Conservation (phyloP, 2,797 vertebrate species). For the Enteromius fasciolatus region DNA sequence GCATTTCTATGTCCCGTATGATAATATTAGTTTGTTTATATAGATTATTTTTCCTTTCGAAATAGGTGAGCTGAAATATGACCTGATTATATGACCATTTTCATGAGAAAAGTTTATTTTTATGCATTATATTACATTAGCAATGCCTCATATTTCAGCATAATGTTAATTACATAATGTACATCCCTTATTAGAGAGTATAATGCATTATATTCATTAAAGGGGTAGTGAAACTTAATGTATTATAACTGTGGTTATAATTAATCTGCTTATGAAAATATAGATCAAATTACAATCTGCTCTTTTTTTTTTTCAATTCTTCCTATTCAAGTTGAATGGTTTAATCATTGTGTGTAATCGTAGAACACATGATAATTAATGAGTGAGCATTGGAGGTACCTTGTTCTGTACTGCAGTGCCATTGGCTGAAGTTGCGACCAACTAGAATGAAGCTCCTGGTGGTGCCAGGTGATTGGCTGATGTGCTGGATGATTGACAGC, state of each 20-base stretch:
- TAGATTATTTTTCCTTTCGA: not conserved
- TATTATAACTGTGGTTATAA: constrained; percentile 1
- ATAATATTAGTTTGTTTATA: not conserved
- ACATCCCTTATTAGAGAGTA: not conserved
- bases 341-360: not conserved
- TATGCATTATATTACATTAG: not conserved
- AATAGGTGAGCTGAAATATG: not conserved
- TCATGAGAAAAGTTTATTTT: no score
- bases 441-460: constrained; percentile 86
- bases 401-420: constrained; percentile 91
- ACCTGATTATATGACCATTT: not conserved
- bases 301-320: no score
- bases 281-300: not conserved
- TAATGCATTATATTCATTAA: no score
- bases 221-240: no score
- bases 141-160: not conserved
- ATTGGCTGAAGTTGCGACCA: constrained; percentile 94
- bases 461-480: constrained; percentile 75
- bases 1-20: not conserved
- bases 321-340: not conserved
- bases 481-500: constrained; percentile 74
- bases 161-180: no score
- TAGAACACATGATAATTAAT: not conserved
- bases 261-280: not conserved
- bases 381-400: constrained; percentile 72